A percentile compares a stretch with the other conserved stretches of the same genome.
Evolutionary conservation across 1,140 invertebrate species (phyloP).

Genomic region (Microplitis demolitor): DNA sequence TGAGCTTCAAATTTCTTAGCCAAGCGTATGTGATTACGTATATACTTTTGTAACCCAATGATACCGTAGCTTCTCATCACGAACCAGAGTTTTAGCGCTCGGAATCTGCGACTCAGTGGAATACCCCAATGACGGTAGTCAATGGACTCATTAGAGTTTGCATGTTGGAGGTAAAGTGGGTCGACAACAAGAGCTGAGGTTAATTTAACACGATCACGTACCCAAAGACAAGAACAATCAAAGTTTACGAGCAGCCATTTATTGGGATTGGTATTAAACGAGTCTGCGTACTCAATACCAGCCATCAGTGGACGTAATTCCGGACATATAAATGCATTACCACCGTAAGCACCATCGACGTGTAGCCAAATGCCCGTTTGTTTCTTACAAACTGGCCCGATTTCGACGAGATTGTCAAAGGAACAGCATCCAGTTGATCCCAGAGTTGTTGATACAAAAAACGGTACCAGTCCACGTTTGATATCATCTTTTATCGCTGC

Average conservation of each 20-base stretch:
- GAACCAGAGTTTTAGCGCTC: constrained; percentile 90
- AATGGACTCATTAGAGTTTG: constrained; percentile 75
- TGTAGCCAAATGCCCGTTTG: constrained; percentile 72
- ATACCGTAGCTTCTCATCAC: constrained; percentile 84
- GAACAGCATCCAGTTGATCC: constrained; percentile 84
- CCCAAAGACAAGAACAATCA: constrained; percentile 91
- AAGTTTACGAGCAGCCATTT: constrained; percentile 92
- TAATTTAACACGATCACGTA: constrained; percentile 83
- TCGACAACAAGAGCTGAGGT: constrained; percentile 95
- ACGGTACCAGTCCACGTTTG: constrained; percentile 80
- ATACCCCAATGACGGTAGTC: constrained; percentile 93
- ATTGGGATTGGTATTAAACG: constrained; percentile 92
- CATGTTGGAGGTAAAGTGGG: constrained; percentile 88
- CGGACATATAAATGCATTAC: constrained; percentile 83
- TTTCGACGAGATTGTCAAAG: constrained; percentile 80
- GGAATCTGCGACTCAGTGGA: constrained; percentile 83
- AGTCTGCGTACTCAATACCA: constrained; percentile 84
- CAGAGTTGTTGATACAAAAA: constrained; percentile 81
- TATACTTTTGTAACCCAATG: constrained; percentile 79
- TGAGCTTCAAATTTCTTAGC: constrained; percentile 84
- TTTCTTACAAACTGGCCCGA: constrained; percentile 78
- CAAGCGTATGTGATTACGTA: constrained; percentile 84
- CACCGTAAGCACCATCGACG: constrained; percentile 83
- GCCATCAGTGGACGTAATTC: constrained; percentile 77
- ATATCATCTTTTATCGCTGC: constrained; percentile 78